phyloP scores from a whole-genome alignment of 2,888 invertebrate genomes.

The Cheilosia vulpina region DNA sequence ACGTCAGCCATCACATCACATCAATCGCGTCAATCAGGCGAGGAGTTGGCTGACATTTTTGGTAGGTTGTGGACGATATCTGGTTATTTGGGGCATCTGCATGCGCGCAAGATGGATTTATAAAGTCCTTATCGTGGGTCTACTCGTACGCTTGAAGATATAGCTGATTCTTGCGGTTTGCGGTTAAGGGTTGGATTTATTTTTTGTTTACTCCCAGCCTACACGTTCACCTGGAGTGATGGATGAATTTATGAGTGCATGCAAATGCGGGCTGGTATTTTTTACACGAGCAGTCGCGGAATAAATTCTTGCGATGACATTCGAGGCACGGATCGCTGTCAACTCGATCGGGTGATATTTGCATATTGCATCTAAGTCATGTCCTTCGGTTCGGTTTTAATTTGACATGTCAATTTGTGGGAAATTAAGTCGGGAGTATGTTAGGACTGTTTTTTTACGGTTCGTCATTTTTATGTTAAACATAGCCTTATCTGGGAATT shows the following conservation, averaged over 20 bases:
- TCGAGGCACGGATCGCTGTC: slow-evolving; percentile 42
- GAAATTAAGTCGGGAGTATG: slow-evolving; percentile 13
- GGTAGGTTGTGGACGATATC: slow-evolving; percentile 30
- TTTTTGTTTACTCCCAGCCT: slow-evolving; percentile 4
- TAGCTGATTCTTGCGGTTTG: not conserved
- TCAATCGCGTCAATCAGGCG: slow-evolving; percentile 60
- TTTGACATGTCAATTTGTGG: slow-evolving; percentile 71
- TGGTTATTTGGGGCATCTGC: slow-evolving; percentile 60
- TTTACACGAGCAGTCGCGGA: slow-evolving; percentile 46
- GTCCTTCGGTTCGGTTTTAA: slow-evolving; percentile 37
- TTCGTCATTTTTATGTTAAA: no score
- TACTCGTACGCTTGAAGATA: not conserved
- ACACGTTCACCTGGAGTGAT: slow-evolving; percentile 61
- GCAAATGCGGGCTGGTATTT: slow-evolving; percentile 54
- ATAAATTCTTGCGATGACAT: slow-evolving; percentile 65
- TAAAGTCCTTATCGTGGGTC: slow-evolving; percentile 48
- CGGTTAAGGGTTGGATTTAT: slow-evolving; percentile 31
- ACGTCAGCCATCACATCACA: slow-evolving; percentile 55
- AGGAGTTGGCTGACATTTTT: slow-evolving; percentile 60
- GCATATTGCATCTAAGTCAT: slow-evolving; percentile 39
- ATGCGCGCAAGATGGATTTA: slow-evolving; percentile 64
- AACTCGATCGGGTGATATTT: slow-evolving; percentile 46
- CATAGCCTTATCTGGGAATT: no score
- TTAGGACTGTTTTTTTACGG: no score
- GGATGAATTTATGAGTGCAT: slow-evolving; percentile 72